Percentiles rank a stretch among this genome's conserved stretches.
phyloP scores from a whole-genome alignment of 1,140 invertebrate genomes.

The Spodoptera frugiperda region DNA sequence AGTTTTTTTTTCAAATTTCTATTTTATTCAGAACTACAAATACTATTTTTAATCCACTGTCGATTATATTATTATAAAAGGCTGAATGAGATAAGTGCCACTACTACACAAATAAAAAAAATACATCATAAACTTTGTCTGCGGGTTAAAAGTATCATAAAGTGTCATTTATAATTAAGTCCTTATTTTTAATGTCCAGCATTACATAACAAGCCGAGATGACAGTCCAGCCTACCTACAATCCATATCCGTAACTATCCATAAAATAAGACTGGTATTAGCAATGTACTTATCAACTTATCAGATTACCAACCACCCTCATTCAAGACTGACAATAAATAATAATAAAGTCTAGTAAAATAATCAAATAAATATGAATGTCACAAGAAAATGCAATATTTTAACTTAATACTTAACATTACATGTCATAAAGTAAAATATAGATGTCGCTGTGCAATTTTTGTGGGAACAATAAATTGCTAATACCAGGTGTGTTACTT shows the following conservation, averaged over 20 bases:
- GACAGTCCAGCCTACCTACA: slow-evolving; percentile 32
- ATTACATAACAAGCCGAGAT: slow-evolving; percentile 40
- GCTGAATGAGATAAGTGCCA: slow-evolving; percentile 39
- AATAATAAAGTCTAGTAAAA: too few species aligned
- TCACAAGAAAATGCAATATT: background rate
- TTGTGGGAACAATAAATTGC: background rate
- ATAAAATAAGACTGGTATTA: slow-evolving; percentile 6
- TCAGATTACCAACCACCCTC: background rate
- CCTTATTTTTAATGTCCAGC: slow-evolving; percentile 45
- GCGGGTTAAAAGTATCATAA: slow-evolving; percentile 44
- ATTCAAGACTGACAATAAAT: too few species aligned
- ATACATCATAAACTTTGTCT: slow-evolving; percentile 37
- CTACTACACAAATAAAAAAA: slow-evolving; percentile 41
- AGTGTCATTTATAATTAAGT: slow-evolving; percentile 38
- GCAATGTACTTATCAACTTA: background rate
- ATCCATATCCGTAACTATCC: slow-evolving; percentile 20
- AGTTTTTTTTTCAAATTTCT: background rate
- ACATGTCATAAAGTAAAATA: background rate
- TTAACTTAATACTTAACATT: background rate
- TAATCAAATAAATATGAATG: too few species aligned
- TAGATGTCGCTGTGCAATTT: background rate
- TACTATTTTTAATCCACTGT: slow-evolving; percentile 11
- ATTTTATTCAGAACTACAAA: slow-evolving; percentile 23
- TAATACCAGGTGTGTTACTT: slow-evolving; percentile 21
- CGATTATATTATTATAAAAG: slow-evolving; percentile 2